These are phyloP conservation scores for Bradypodion pumilum DNA, from an alignment of 2,797 vertebrate genomes.

Conservation along the genomic window DNA sequence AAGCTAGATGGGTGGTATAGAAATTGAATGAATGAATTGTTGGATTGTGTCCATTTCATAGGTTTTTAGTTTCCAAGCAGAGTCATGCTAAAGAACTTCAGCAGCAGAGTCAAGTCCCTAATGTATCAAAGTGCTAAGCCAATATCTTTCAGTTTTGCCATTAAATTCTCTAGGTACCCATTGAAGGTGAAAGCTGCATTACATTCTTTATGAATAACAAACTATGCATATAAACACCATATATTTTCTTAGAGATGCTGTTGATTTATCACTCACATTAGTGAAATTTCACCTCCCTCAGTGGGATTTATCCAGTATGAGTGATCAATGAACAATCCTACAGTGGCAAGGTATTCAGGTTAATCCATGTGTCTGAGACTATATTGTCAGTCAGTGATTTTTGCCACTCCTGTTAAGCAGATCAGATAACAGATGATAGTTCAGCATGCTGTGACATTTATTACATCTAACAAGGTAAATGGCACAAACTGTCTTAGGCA, in stretches of 20 bases:
- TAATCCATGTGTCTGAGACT: constrained; percentile 5
- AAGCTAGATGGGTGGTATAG: too few species aligned
- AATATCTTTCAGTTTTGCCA: not conserved
- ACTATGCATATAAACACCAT: not conserved
- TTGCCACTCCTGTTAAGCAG: not conserved
- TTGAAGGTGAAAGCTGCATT: not conserved
- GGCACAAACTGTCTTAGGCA: not conserved
- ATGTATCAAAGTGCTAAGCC: not conserved
- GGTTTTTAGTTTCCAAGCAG: too few species aligned
- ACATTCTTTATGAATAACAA: not conserved
- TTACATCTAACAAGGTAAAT: constrained; percentile 3
- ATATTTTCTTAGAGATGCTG: not conserved
- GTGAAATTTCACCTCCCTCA: not conserved
- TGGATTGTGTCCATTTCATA: too few species aligned
- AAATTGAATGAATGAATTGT: too few species aligned
- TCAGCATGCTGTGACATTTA: not conserved
- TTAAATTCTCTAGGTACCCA: not conserved
- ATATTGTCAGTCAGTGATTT: not conserved
- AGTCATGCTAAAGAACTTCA: not conserved
- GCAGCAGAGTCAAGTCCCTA: not conserved
- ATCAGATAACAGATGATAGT: not conserved
- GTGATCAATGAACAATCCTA: not conserved
- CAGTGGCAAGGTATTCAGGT: not conserved
- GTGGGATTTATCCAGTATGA: not conserved
- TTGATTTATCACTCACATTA: not conserved